Conservation (phyloP, 2,797 vertebrate species). For the Acrossocheilus fasciatus region DNA sequence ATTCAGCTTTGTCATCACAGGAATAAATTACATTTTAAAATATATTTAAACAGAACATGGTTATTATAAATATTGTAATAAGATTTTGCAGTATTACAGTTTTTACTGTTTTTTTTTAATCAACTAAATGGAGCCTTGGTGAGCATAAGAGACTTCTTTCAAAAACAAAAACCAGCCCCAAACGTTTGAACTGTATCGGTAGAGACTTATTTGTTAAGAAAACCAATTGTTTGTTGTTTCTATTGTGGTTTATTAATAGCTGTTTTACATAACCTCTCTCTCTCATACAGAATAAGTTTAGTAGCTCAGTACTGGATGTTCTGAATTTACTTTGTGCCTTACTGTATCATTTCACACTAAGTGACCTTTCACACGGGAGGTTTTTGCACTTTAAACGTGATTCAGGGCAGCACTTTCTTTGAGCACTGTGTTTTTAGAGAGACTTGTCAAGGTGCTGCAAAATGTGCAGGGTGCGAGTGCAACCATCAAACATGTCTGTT, state of each 20-base stretch:
- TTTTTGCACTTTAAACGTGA: not conserved
- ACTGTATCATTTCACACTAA: not conserved
- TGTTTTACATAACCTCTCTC: not conserved
- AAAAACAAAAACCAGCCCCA: not conserved
- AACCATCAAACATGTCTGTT: not conserved
- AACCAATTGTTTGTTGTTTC: not conserved
- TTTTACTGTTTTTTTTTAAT: not conserved
- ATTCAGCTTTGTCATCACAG: not conserved
- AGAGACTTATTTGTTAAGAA: not conserved
- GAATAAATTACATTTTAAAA: not conserved
- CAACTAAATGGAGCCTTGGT: not conserved
- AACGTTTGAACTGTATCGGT: not conserved
- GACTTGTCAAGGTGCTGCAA: not conserved
- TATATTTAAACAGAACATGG: not conserved
- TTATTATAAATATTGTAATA: not conserved
- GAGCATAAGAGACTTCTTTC: not conserved
- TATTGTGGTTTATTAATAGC: conserved; percentile 14
- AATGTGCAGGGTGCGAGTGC: not conserved
- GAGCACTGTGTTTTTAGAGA: not conserved
- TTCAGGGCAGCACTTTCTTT: no score
- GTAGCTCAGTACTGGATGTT: conserved; percentile 9
- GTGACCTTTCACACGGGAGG: not conserved
- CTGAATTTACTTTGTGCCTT: conserved; percentile 12
- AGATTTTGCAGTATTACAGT: not conserved
- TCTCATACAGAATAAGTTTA: not conserved